Conservation (phyloP, 2,113 vertebrate genomes). For the Chaetodon auriga region DNA sequence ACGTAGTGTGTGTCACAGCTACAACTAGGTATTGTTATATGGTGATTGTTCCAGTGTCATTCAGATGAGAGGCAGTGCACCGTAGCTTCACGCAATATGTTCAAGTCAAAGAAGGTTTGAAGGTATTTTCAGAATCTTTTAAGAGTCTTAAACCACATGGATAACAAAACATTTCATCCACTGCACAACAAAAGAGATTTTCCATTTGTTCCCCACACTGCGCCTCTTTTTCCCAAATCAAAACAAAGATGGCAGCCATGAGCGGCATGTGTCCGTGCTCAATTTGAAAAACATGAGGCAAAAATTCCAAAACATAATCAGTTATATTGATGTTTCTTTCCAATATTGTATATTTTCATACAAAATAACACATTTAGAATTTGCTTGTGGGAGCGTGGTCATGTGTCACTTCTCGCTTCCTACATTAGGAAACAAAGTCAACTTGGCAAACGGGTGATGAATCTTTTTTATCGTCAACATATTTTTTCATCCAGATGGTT, state of each 20-base stretch:
- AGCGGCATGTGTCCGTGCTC: background rate
- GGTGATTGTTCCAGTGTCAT: background rate
- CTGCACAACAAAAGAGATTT: background rate
- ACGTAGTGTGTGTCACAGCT: background rate
- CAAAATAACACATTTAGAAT: background rate
- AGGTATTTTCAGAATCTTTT: background rate
- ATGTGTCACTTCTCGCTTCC: background rate
- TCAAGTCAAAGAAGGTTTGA: background rate
- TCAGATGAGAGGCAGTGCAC: background rate
- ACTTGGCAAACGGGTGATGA: background rate
- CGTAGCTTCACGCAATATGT: background rate
- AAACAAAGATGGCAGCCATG: background rate
- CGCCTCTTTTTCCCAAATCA: background rate
- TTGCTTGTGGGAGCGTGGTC: background rate
- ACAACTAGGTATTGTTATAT: conserved; percentile 6
- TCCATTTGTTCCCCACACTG: background rate
- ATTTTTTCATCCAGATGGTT: background rate
- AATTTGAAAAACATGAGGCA: background rate
- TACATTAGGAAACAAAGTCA: background rate
- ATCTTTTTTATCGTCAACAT: background rate
- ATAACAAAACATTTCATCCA: background rate
- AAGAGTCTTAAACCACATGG: background rate
- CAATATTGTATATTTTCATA: background rate
- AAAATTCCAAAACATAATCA: background rate
- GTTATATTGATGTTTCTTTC: background rate